A percentile compares a stretch with the other conserved stretches of the same genome.
Evolutionary conservation across 2,113 vertebrate species (phyloP).

Genomic region (Hucho hucho): DNA sequence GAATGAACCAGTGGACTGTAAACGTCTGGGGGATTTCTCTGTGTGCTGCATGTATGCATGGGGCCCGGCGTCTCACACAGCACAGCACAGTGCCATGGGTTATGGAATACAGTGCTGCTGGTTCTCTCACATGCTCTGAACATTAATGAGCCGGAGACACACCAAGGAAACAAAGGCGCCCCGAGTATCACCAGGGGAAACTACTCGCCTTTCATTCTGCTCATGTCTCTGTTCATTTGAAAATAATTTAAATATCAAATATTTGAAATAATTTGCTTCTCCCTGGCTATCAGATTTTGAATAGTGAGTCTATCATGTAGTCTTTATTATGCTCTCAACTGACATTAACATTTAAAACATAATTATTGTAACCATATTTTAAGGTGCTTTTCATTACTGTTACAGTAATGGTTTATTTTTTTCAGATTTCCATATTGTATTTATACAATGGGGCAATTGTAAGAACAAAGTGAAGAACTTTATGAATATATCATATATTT

Average conservation of each 20-base stretch:
- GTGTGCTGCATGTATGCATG: not conserved
- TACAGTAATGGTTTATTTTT: constrained; percentile 40
- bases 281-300: constrained; percentile 68
- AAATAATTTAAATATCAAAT: constrained; percentile 79
- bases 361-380: constrained; percentile 59
- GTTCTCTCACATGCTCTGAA: constrained; percentile 68
- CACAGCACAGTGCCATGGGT: constrained; percentile 52
- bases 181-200: constrained; percentile 63
- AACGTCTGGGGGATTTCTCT: constrained; percentile 46
- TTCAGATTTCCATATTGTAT: constrained; percentile 56
- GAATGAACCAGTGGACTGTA: constrained; percentile 67
- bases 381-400: constrained; percentile 53
- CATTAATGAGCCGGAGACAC: constrained; percentile 74
- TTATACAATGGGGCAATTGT: constrained; percentile 43
- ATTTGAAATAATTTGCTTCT: constrained; percentile 73
- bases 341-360: constrained; percentile 61
- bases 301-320: constrained; percentile 66
- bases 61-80: constrained; percentile 1
- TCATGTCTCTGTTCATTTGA: constrained; percentile 74
- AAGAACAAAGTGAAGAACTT: constrained; percentile 41
- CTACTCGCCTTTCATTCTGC: constrained; percentile 57
- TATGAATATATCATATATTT: constrained; percentile 48
- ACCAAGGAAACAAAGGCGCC: constrained; percentile 72
- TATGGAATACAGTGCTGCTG: constrained; percentile 51
- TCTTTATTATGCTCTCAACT: constrained; percentile 60